Conservation (phyloP, 1,140 invertebrate species). For the Drosophila kanapiae region DNA sequence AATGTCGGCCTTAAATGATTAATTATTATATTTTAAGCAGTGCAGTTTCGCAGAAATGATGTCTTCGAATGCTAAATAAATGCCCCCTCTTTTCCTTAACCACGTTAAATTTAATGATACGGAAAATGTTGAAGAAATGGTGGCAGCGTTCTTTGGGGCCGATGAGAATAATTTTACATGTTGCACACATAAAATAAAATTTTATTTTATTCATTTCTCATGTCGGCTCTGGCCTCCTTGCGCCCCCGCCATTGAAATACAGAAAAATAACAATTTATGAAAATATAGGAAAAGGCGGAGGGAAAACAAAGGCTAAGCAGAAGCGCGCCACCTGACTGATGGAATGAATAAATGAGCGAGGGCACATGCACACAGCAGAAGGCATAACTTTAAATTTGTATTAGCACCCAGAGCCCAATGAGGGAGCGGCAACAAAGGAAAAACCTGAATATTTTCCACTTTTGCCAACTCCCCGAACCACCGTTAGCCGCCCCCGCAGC, state of each 20-base stretch:
- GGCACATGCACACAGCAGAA: constrained; percentile 39
- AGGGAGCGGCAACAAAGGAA: constrained; percentile 48
- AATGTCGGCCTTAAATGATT: constrained; percentile 10
- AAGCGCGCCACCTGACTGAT: constrained; percentile 61
- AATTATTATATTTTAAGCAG: constrained; percentile 5
- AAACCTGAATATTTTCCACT: constrained; percentile 69
- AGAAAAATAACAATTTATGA: constrained; percentile 72
- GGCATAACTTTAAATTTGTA: constrained; percentile 85
- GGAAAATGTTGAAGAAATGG: constrained; percentile 42
- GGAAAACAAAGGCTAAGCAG: constrained; percentile 31
- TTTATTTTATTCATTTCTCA: constrained; percentile 84
- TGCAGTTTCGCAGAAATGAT: background rate
- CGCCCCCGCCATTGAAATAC: constrained; percentile 42
- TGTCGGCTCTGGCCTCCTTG: constrained; percentile 27
- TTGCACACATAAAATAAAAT: constrained; percentile 85
- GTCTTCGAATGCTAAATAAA: constrained; percentile 19
- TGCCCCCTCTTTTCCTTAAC: background rate
- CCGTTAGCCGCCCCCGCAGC: constrained; percentile 16
- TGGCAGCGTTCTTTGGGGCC: constrained; percentile 11
- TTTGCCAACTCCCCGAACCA: constrained; percentile 66
- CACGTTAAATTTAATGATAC: constrained; percentile 64
- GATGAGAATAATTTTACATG: constrained; percentile 78
- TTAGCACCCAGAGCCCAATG: constrained; percentile 81
- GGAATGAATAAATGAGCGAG: constrained; percentile 75
- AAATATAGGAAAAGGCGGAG: constrained; percentile 21